Evolutionary conservation across 2,797 vertebrate genomes (phyloP).

Genomic region (Bucorvus abyssinicus): DNA sequence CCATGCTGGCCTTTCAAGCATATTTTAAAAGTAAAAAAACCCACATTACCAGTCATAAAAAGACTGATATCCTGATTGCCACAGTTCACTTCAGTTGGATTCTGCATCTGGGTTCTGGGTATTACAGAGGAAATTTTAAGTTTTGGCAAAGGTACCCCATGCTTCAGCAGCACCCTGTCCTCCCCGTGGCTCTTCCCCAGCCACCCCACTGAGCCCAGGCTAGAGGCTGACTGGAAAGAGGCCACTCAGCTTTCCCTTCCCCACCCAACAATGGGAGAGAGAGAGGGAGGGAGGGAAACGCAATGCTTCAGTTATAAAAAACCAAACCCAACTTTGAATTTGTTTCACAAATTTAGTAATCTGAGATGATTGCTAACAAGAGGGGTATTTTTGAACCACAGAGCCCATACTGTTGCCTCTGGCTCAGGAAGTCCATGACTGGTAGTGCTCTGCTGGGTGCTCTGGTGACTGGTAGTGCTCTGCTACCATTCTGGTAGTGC

Average conservation of each 20-base stretch:
- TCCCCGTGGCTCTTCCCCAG: fast-evolving
- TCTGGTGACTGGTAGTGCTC: too few species aligned
- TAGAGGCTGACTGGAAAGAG: not conserved
- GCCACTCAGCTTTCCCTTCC: not conserved
- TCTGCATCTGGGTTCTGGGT: not conserved
- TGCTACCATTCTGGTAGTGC: too few species aligned
- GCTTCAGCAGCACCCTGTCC: not conserved
- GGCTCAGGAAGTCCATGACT: not conserved
- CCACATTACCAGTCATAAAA: not conserved
- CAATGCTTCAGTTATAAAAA: not conserved
- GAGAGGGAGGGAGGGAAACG: not conserved
- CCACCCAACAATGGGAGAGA: not conserved
- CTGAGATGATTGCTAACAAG: not conserved
- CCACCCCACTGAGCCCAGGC: fast-evolving
- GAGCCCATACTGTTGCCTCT: not conserved
- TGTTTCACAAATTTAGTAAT: not conserved
- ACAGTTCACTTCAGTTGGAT: not conserved
- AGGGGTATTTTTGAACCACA: not conserved
- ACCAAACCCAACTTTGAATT: not conserved
- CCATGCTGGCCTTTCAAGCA: not conserved
- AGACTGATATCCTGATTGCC: not conserved
- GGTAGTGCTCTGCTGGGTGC: not conserved
- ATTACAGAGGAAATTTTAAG: not conserved
- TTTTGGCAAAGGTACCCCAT: not conserved
- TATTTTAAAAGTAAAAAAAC: not conserved